Conservation (phyloP, 2,888 invertebrate genomes). For the Eucriotettix oculatus region DNA sequence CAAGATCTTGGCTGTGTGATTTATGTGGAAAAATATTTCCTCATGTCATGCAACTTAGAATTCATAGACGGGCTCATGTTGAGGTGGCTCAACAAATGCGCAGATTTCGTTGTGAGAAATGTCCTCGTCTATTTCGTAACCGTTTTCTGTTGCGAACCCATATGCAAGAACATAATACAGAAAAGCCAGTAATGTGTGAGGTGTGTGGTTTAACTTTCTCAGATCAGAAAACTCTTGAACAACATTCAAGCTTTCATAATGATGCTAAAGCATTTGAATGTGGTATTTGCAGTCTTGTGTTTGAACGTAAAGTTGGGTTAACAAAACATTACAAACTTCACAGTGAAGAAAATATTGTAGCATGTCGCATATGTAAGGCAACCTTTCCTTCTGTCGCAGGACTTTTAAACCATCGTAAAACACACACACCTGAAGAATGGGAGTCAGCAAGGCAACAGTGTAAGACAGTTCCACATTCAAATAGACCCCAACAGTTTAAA, state of each 20-base stretch:
- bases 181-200: background rate
- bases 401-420: background rate
- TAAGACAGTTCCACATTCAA: background rate
- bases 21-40: background rate
- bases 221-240: background rate
- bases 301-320: background rate
- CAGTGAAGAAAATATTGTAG: background rate
- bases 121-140: background rate
- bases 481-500: background rate
- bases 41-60: background rate
- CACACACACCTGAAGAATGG: background rate
- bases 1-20: background rate
- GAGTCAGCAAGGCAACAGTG: background rate
- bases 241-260: background rate
- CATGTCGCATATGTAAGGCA: background rate
- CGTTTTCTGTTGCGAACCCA: background rate
- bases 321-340: conserved; percentile 2
- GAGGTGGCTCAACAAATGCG: background rate
- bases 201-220: background rate
- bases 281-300: conserved; percentile 1
- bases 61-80: background rate
- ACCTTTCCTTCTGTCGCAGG: background rate
- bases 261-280: background rate
- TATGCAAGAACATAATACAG: background rate
- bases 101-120: background rate